A percentile compares a stretch with the other conserved stretches of the same genome.
These are phyloP conservation scores for Ophraella communa DNA, from an alignment of 2,888 invertebrate species.

Conservation along the genomic window DNA sequence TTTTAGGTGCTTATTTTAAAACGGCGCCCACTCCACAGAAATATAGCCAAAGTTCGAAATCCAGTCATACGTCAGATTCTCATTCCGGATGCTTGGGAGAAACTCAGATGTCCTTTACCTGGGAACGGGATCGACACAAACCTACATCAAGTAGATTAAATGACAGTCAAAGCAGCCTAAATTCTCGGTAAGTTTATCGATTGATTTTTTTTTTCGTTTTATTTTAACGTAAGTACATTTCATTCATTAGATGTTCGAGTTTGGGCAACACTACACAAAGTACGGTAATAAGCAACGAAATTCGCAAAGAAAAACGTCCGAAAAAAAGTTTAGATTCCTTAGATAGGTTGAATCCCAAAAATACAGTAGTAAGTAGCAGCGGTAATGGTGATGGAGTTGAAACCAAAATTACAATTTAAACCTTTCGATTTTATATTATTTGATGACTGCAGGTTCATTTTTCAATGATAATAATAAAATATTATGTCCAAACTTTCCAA, in stretches of 20 bases:
- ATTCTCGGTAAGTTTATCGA: conserved; percentile 47
- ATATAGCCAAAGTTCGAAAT: conserved; percentile 52
- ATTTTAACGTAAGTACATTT: too few species aligned
- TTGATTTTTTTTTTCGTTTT: background rate
- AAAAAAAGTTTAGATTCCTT: conserved; percentile 44
- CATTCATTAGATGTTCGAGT: conserved; percentile 43
- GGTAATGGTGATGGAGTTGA: conserved; percentile 55
- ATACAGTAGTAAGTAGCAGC: conserved; percentile 50
- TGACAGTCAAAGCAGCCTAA: conserved; percentile 58
- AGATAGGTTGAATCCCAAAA: conserved; percentile 49
- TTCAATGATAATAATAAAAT: background rate
- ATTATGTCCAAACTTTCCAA: too few species aligned
- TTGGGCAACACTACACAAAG: conserved; percentile 59
- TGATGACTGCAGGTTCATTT: background rate
- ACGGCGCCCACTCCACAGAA: conserved; percentile 48
- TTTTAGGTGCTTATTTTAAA: conserved; percentile 54
- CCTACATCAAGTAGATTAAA: conserved; percentile 51
- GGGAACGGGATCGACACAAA: conserved; percentile 47
- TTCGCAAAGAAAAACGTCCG: conserved; percentile 45
- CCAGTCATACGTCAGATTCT: conserved; percentile 52
- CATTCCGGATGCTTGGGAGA: conserved; percentile 45
- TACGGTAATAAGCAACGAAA: conserved; percentile 57
- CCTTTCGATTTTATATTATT: conserved; percentile 6
- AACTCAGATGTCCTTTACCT: conserved; percentile 41
- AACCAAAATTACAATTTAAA: conserved; percentile 49